phyloP scores from a whole-genome alignment of 2,113 vertebrate genomes.

The Vireo altiloquus region DNA sequence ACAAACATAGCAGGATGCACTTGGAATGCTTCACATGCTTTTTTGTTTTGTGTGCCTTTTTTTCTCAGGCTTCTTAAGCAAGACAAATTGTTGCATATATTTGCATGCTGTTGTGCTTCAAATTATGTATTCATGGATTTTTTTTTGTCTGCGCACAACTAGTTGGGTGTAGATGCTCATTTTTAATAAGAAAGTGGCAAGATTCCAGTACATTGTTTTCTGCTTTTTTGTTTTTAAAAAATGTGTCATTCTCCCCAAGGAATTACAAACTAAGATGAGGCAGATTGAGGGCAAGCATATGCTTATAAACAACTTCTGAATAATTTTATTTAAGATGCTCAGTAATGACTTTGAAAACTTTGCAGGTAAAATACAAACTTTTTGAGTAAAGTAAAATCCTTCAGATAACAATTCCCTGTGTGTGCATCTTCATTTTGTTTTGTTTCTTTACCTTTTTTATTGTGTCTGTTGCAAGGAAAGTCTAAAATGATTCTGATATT shows the following conservation, averaged over 20 bases:
- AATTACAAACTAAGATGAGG: constrained; percentile 24
- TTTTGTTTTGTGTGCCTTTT: constrained; percentile 4
- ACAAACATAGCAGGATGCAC: neutral
- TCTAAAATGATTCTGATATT: neutral
- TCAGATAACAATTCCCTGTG: neutral
- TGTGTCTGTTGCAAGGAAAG: neutral
- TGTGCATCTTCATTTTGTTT: neutral
- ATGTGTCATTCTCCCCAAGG: neutral
- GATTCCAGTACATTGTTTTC: constrained; percentile 27
- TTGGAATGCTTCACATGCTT: neutral
- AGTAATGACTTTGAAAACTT: constrained; percentile 58
- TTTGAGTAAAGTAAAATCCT: neutral
- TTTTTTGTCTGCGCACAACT: neutral
- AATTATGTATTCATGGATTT: neutral
- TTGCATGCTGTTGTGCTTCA: neutral
- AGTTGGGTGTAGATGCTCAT: neutral
- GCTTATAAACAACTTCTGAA: constrained; percentile 4
- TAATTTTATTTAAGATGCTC: constrained; percentile 24
- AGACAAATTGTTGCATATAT: constrained; percentile 4
- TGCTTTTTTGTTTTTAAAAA: neutral
- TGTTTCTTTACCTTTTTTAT: neutral
- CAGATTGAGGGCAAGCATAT: constrained; percentile 31
- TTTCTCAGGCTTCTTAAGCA: constrained; percentile 12
- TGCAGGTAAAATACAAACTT: constrained; percentile 22
- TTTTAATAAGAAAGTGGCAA: constrained; percentile 44